Conservation (phyloP, 2,113 vertebrate species). For the Engystomops pustulosus region DNA sequence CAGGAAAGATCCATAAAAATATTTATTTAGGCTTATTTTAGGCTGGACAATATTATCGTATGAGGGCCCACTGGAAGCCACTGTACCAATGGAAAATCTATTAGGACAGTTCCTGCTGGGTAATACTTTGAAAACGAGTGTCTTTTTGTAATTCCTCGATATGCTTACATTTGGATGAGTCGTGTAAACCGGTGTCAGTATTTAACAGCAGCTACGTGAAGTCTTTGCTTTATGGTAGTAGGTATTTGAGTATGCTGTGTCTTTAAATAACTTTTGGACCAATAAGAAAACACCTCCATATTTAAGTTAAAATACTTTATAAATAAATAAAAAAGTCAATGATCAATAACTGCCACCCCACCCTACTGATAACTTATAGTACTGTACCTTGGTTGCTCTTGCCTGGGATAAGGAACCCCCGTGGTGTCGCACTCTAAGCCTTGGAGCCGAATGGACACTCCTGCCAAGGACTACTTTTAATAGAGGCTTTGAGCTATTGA, state of each 20-base stretch:
- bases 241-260: not conserved
- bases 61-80: not conserved
- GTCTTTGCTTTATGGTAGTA: slow-evolving; percentile 33
- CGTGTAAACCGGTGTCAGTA: slow-evolving; percentile 34
- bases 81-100: slow-evolving; percentile 37
- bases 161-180: slow-evolving; percentile 33
- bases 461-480: not conserved
- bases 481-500: not conserved
- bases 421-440: not conserved
- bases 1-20: slow-evolving; percentile 16
- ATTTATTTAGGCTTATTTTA: no score
- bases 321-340: not conserved
- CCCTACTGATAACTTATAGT: not conserved
- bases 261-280: not conserved
- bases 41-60: not conserved
- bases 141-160: slow-evolving; percentile 26
- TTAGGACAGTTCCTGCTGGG: slow-evolving; percentile 45
- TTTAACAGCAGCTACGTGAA: slow-evolving; percentile 30
- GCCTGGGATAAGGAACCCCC: not conserved
- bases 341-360: not conserved
- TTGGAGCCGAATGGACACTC: not conserved
- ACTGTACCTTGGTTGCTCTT: slow-evolving; percentile 1
- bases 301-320: not conserved
- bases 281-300: not conserved
- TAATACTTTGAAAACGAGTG: slow-evolving; percentile 36